Percentiles rank a stretch among this genome's conserved stretches.
phyloP scores from a whole-genome alignment of 2,888 invertebrate species.

The Ornithoptera alexandrae region DNA sequence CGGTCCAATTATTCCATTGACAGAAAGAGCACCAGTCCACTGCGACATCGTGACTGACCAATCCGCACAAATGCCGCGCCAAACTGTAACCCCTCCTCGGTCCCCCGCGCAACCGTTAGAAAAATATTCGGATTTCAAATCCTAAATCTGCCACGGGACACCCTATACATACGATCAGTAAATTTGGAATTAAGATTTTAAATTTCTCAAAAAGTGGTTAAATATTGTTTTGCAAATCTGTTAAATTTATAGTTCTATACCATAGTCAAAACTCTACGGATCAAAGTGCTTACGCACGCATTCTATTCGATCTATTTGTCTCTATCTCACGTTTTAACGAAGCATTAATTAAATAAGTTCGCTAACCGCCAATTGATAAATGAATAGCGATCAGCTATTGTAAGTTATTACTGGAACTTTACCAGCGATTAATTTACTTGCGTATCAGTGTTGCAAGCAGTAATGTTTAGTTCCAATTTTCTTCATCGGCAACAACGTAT shows the following conservation, averaged over 20 bases:
- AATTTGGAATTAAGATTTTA: no score
- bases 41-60: no score
- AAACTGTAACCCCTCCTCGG: no score
- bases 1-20: no score
- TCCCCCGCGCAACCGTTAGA: no score
- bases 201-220: no score
- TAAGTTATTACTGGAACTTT: slow-evolving; percentile 6
- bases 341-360: slow-evolving; percentile 60
- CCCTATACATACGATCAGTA: no score
- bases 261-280: background rate
- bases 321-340: slow-evolving; percentile 54
- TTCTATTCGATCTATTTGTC: slow-evolving; percentile 33
- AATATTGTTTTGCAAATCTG: no score
- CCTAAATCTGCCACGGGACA: no score
- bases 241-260: background rate
- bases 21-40: no score
- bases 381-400: slow-evolving; percentile 34
- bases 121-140: no score
- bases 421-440: background rate
- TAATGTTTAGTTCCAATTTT: background rate
- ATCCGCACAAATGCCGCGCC: no score
- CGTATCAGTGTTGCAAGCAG: background rate
- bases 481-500: background rate
- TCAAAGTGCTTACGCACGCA: background rate
- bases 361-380: slow-evolving; percentile 50